These are phyloP conservation scores for Danio jaintianensis DNA, from an alignment of 2,797 vertebrate species.

Conservation along the genomic window DNA sequence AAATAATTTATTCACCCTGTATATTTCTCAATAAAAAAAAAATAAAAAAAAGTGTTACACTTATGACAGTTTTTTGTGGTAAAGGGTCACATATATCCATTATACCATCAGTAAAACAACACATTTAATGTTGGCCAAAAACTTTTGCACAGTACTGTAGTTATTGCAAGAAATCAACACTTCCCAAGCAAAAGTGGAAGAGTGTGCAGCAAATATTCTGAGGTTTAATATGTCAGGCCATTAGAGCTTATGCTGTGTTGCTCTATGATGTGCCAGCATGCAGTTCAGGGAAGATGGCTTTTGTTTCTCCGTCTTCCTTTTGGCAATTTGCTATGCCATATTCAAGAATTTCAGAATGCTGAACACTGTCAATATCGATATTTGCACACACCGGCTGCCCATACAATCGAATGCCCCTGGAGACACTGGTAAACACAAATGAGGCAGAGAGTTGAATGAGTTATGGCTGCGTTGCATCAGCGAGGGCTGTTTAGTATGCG, in stretches of 20 bases:
- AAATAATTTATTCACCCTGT: neutral
- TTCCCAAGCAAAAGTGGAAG: neutral
- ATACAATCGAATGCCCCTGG: constrained; percentile 30
- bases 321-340: neutral
- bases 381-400: constrained; percentile 10
- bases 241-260: neutral
- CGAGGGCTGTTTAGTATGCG: neutral
- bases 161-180: neutral
- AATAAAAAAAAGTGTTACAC: no score
- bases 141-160: no score
- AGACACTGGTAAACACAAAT: constrained; percentile 21
- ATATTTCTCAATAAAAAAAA: no score
- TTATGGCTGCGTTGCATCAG: constrained; percentile 5
- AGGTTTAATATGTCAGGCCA: constrained; percentile 2
- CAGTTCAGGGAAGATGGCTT: neutral
- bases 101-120: no score
- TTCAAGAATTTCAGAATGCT: constrained; percentile 4
- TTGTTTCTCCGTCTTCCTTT: constrained; percentile 16
- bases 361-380: constrained; percentile 31
- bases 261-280: constrained; percentile 27
- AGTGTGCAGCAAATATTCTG: neutral
- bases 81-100: no score
- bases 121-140: no score
- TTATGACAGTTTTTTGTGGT: no score
- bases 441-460: constrained; percentile 8